Evolutionary conservation across 1,140 invertebrate genomes (phyloP).

Genomic region (silkworm (Bombyx mori)): DNA sequence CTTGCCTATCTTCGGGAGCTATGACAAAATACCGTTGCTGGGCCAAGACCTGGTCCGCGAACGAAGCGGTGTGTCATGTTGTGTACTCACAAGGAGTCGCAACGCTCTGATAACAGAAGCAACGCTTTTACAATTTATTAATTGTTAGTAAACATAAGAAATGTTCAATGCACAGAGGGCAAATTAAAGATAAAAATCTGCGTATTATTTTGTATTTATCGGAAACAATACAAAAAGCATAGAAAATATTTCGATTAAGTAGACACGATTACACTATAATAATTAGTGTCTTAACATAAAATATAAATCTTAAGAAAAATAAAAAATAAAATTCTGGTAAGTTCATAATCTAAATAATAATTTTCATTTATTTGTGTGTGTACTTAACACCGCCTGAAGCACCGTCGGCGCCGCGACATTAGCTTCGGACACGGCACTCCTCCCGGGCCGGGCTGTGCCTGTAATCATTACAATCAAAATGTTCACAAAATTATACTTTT

Average conservation of each 20-base stretch:
- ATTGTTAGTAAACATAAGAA: too few species aligned
- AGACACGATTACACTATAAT: not conserved
- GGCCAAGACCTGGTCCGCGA: too few species aligned
- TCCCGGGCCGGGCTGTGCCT: conserved; percentile 29
- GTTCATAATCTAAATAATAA: not conserved
- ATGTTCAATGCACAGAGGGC: too few species aligned
- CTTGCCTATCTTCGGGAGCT: too few species aligned
- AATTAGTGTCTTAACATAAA: not conserved
- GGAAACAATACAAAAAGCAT: not conserved
- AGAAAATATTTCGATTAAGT: not conserved
- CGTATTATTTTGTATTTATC: not conserved
- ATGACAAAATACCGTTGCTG: too few species aligned
- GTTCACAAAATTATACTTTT: too few species aligned
- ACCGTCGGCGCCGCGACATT: conserved; percentile 34
- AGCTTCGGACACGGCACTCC: conserved; percentile 33
- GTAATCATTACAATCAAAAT: too few species aligned
- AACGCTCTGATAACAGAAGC: too few species aligned
- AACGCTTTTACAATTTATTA: too few species aligned
- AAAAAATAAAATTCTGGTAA: not conserved
- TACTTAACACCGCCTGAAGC: conserved; percentile 34
- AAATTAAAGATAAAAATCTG: too few species aligned
- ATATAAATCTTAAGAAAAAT: not conserved
- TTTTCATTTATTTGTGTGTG: not conserved
- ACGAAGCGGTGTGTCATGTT: too few species aligned
- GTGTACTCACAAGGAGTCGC: too few species aligned